Evolutionary conservation across 1,140 invertebrate species (phyloP).

Genomic region (Drosophila littoralis): DNA sequence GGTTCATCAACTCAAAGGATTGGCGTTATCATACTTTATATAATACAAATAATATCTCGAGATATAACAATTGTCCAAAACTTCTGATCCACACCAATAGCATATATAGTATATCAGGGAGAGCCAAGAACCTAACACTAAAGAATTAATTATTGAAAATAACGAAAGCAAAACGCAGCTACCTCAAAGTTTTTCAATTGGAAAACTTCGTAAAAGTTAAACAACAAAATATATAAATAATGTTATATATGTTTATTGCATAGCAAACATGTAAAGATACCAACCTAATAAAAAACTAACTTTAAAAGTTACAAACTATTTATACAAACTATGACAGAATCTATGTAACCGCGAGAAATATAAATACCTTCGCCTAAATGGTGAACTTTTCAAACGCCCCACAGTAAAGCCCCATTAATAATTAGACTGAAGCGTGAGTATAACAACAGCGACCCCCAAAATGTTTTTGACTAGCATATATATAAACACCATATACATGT

Average conservation of each 20-base stretch:
- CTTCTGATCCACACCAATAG: constrained; percentile 25
- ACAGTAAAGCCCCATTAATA: constrained; percentile 26
- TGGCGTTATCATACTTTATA: constrained; percentile 19
- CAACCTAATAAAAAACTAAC: constrained; percentile 63
- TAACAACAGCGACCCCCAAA: constrained; percentile 20
- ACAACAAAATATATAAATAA: constrained; percentile 39
- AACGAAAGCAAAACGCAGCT: constrained; percentile 49
- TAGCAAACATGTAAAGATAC: constrained; percentile 68
- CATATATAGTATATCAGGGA: constrained; percentile 66
- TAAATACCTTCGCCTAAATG: constrained; percentile 1
- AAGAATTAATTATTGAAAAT: constrained; percentile 15
- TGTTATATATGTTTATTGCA: constrained; percentile 73
- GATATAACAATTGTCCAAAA: constrained; percentile 33
- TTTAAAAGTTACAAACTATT: constrained; percentile 74
- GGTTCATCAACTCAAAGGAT: constrained; percentile 5
- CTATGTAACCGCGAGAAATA: constrained; percentile 4
- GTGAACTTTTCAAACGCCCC: constrained; percentile 5
- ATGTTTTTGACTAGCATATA: constrained; percentile 7
- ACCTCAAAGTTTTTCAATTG: constrained; percentile 63
- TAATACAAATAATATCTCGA: constrained; percentile 19
- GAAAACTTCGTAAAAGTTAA: constrained; percentile 55
- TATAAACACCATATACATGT: not conserved
- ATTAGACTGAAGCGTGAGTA: constrained; percentile 70
- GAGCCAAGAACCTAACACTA: constrained; percentile 20
- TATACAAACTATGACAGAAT: constrained; percentile 38